Evolutionary conservation across 2,888 invertebrate species (phyloP), one percentile per base, ranked within the genome.

Genomic region (Rhagonycha fulva): DNA sequence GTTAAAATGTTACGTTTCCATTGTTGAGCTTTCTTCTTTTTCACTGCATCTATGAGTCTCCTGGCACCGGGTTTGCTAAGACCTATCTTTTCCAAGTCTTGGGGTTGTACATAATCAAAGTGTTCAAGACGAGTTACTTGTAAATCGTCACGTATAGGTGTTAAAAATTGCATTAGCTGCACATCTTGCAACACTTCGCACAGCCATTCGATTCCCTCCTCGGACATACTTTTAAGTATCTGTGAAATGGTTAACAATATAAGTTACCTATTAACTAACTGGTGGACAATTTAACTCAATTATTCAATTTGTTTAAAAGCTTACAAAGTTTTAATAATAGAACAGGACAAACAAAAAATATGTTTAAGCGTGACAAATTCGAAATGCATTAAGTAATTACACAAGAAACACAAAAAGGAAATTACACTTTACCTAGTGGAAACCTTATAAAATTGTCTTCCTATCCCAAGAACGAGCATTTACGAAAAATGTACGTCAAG

Each of bases 71-170:
- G 98, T 86, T 96, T 96, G 69, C 98, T 96, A 85, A 99, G 91
- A 2, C 98, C 98, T 85, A 98, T 95, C 85, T 95, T 95, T 85
- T 98, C 98, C 84, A 99, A 90, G 88, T 99, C 98, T 82, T 98
- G 97, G 0, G 95, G 90, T 84, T 95, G 95, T n/a, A 99, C 98
- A 91, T 96, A 97, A 84, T 98, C 98, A 87, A 99, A 99, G 89
- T 99, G 99, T 71, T 97, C 94, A 83, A 98, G 88, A 78, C 97
- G 91, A 47, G 98, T 97, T 75, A 98, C 93, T 91, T 96, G 91
- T 80, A 98, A 90, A 86, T 98, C 96, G 90, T 98, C 98, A 80
- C 96, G 91, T 75, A 98, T 94, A 78, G 96, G 92, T 72, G 94
- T 91, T 85, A 96, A 94, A 88, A 98, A 98, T 87, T 97, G 97